Percentiles rank a stretch among this genome's conserved stretches.
Conservation (phyloP, 2,888 invertebrate genomes). For the Thereva unica region DNA sequence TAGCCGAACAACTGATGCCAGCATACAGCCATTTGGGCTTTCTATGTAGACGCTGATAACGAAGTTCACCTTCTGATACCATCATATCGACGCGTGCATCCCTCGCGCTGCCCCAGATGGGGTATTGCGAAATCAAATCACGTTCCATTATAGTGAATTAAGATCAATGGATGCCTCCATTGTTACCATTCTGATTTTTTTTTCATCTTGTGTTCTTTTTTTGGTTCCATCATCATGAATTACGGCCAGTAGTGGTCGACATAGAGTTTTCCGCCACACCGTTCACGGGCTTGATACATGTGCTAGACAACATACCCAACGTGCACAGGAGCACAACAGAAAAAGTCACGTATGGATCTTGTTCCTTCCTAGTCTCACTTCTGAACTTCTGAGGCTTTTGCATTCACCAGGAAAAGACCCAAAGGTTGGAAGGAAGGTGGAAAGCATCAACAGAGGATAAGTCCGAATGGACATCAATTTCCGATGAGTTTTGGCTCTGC, state of each 20-base stretch:
- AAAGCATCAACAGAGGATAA: neutral
- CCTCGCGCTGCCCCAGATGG: too few species aligned
- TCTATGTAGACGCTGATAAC: too few species aligned
- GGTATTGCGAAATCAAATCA: conserved; percentile 40
- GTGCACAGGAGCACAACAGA: neutral
- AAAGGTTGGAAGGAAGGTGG: conserved; percentile 4
- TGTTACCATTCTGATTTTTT: conserved; percentile 12
- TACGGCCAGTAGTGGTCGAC: conserved; percentile 25
- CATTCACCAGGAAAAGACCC: neutral
- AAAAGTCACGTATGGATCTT: conserved; percentile 19
- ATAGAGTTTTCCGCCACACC: conserved; percentile 8
- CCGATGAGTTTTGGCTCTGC: conserved; percentile 5
- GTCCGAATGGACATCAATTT: conserved; percentile 24
- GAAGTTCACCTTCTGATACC: too few species aligned
- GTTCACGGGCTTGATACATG: neutral
- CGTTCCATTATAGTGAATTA: conserved; percentile 42
- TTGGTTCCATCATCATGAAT: conserved; percentile 16
- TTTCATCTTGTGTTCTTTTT: conserved; percentile 1
- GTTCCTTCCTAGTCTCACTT: neutral
- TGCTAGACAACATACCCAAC: neutral
- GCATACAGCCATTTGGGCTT: too few species aligned
- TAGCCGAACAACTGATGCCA: too few species aligned
- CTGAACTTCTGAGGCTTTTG: conserved; percentile 12
- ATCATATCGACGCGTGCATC: too few species aligned
- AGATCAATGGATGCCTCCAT: conserved; percentile 40